Evolutionary conservation across 2,888 invertebrate genomes (phyloP).

Genomic region (Noctua pronuba): DNA sequence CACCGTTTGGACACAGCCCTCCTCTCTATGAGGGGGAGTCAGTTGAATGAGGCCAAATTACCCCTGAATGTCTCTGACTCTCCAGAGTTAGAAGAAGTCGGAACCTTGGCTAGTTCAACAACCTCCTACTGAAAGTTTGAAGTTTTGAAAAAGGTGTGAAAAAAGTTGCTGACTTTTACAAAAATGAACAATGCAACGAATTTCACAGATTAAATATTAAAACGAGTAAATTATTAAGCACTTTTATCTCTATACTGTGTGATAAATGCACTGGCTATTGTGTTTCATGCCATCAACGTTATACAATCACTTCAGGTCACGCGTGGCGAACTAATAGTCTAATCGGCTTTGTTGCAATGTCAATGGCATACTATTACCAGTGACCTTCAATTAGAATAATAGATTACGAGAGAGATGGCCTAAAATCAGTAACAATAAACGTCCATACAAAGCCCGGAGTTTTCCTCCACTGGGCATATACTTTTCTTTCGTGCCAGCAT

Average conservation of each 20-base stretch:
- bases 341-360: constrained; percentile 48
- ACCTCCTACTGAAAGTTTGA: not conserved
- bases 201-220: constrained; percentile 22
- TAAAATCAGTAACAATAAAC: constrained; percentile 1
- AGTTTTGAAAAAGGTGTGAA: constrained; percentile 14
- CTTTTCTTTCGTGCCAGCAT: not conserved
- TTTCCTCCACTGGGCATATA: not conserved
- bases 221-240: constrained; percentile 18
- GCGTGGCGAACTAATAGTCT: constrained; percentile 43
- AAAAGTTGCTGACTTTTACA: constrained; percentile 6
- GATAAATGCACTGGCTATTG: constrained; percentile 52
- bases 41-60: not conserved
- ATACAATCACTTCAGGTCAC: constrained; percentile 48
- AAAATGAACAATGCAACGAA: constrained; percentile 29
- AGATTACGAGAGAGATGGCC: not conserved
- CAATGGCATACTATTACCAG: constrained; percentile 44
- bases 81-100: not conserved
- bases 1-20: not conserved
- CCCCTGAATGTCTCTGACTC: not conserved
- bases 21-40: not conserved
- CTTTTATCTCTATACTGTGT: constrained; percentile 32
- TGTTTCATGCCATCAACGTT: constrained; percentile 46
- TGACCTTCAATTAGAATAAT: constrained; percentile 28
- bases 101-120: constrained; percentile 3
- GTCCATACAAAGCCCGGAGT: not conserved